Evolutionary conservation across 2,888 invertebrate species (phyloP).

Genomic region (Coecobrya sp.): DNA sequence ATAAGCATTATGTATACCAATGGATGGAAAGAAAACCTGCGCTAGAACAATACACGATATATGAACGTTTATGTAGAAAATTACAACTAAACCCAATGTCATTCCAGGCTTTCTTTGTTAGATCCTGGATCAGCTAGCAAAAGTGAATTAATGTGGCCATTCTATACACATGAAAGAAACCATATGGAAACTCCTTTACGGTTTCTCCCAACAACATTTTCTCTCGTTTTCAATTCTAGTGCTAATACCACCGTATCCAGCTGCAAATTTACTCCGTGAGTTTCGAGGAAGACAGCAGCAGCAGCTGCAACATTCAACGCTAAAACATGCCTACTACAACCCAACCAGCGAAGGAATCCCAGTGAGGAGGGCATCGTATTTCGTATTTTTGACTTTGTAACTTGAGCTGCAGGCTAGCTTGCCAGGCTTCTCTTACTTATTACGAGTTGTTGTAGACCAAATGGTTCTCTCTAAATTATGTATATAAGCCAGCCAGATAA

Average conservation of each 20-base stretch:
- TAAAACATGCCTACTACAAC: too few relatives aligned
- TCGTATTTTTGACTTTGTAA: slow-evolving; percentile 43
- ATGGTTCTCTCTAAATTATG: slow-evolving; percentile 29
- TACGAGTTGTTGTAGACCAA: neutral
- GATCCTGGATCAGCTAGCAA: slow-evolving; percentile 29
- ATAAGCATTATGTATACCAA: neutral
- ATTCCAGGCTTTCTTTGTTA: slow-evolving; percentile 14
- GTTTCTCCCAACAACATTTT: neutral
- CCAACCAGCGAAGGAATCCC: neutral
- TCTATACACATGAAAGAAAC: slow-evolving; percentile 43
- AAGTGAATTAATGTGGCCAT: slow-evolving; percentile 25
- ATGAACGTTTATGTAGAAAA: neutral
- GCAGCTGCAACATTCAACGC: slow-evolving; percentile 6
- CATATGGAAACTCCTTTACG: slow-evolving; percentile 17
- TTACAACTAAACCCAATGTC: neutral
- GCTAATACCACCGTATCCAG: slow-evolving; percentile 4
- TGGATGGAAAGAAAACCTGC: neutral
- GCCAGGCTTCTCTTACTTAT: slow-evolving; percentile 13
- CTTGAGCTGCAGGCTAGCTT: slow-evolving; percentile 26
- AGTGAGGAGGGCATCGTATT: slow-evolving; percentile 6
- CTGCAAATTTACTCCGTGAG: slow-evolving; percentile 9
- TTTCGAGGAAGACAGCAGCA: neutral
- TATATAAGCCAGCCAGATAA: neutral
- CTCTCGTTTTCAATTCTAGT: slow-evolving; percentile 16
- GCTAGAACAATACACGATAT: neutral